Percentiles rank a stretch among this genome's conserved stretches.
Evolutionary conservation across 1,140 invertebrate species (phyloP).

Genomic region (Cataglyphis hispanica): DNA sequence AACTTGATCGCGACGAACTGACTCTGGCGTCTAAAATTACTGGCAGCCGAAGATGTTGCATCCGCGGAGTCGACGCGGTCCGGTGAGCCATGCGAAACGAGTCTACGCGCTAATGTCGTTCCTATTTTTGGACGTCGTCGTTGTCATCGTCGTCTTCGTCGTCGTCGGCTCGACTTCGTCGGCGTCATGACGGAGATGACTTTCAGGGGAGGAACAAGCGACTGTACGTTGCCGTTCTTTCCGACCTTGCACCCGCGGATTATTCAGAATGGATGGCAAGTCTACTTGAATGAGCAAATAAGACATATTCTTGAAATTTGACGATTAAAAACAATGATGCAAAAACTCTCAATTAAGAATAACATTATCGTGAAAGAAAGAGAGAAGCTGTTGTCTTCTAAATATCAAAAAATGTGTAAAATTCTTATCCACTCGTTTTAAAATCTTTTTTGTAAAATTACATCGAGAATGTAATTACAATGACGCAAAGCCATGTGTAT

Average conservation of each 20-base stretch:
- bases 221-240: background rate
- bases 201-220: background rate
- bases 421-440: background rate
- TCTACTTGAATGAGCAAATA: background rate
- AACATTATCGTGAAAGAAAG: background rate
- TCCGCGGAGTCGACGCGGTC: slow-evolving; percentile 65
- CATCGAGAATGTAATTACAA: background rate
- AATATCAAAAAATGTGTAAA: background rate
- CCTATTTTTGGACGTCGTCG: slow-evolving; percentile 71
- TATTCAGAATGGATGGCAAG: background rate
- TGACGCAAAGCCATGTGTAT: background rate
- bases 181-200: slow-evolving; percentile 28
- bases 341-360: background rate
- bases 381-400: background rate
- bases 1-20: slow-evolving; percentile 65
- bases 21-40: slow-evolving; percentile 75
- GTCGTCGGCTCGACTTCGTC: background rate
- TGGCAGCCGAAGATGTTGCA: slow-evolving; percentile 74
- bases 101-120: slow-evolving; percentile 69
- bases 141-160: slow-evolving; percentile 53
- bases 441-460: background rate
- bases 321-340: background rate
- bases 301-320: background rate
- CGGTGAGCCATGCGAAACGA: slow-evolving; percentile 73
- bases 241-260: background rate